A percentile compares a stretch with the other conserved stretches of the same genome.
phyloP scores from a whole-genome alignment of 2,797 vertebrate genomes.

The Mycteria americana region DNA sequence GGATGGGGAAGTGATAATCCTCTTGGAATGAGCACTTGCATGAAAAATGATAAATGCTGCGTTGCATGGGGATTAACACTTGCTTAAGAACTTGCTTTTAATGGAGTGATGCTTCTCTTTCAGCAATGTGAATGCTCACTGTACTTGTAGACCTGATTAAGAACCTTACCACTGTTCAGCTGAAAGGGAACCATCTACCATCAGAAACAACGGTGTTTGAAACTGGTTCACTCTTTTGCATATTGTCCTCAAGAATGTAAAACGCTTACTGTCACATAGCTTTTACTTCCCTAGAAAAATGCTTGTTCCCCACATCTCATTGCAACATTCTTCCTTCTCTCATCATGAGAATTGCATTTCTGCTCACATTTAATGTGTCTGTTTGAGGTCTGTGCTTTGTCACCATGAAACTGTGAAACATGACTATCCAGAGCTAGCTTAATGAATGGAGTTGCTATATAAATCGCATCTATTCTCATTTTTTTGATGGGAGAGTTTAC shows the following conservation, averaged over 20 bases:
- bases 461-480: background rate
- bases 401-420: background rate
- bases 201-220: background rate
- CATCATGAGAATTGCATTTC: background rate
- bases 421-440: background rate
- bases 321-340: background rate
- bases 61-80: slow-evolving; percentile 51
- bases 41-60: slow-evolving; percentile 61
- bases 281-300: background rate
- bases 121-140: slow-evolving; percentile 13
- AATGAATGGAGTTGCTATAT: background rate
- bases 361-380: background rate
- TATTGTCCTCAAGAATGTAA: background rate
- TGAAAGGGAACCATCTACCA: slow-evolving; percentile 44
- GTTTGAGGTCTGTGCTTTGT: background rate
- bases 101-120: slow-evolving; percentile 46
- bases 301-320: background rate
- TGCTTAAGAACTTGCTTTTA: slow-evolving; percentile 46
- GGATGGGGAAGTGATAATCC: slow-evolving; percentile 66
- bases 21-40: slow-evolving; percentile 41
- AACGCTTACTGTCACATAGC: background rate
- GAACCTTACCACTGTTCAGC: background rate
- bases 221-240: background rate
- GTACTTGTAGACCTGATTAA: slow-evolving; percentile 24
- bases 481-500: background rate